Base-by-base conservation (phyloP, 1,140 invertebrate genomes). In the Pseudomyrmex pallidus region DNA sequence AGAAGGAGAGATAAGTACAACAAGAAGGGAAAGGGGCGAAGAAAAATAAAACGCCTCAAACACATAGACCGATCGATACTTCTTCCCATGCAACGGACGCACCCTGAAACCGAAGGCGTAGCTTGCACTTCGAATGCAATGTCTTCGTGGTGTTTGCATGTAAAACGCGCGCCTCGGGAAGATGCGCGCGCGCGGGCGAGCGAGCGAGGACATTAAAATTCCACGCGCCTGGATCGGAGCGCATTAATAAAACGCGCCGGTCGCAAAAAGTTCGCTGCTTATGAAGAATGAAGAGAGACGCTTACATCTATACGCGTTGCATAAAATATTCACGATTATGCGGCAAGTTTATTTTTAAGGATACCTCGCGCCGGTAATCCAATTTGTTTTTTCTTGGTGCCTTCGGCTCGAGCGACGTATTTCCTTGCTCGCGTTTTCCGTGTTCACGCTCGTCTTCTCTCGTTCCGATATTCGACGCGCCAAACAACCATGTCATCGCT, bases 61-160 rank as follows among this genome's bases (percentile, higher is more conserved):
- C 85, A 84, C 82, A 80, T 56, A 76, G 48, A 22, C 63, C 85
- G 86, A 87, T 87, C 86, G 86, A 87, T 87, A 87, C 54, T 84
- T 87, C 86, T 87, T 87, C 82, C 63, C 82, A 70, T 87, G 85
- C 68, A 84, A 84, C 86, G 85, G 73, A 86, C 85, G 73, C 73
- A 82, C 63, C 84, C 74, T 64, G 48, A 50, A 35, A 57, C 56
- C 82, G 78, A 57, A 62, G 52, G 52, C 44, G 68, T 44, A 66
- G 54, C 54, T 12, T 12, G 48, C 62, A 35, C 66, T 80, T 76
- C 54, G 59, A 54, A 74, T 46, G 54, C 62, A 52, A n/a, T 54
- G 17, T 54, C 50, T 74, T 56, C 66, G 57, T 73, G 48, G 35
- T 35, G 35, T 35, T 7, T 35, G 35, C 35, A 35, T 35, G 35